phyloP scores from a whole-genome alignment of 2,797 vertebrate species.

The Simalia tracyae region DNA sequence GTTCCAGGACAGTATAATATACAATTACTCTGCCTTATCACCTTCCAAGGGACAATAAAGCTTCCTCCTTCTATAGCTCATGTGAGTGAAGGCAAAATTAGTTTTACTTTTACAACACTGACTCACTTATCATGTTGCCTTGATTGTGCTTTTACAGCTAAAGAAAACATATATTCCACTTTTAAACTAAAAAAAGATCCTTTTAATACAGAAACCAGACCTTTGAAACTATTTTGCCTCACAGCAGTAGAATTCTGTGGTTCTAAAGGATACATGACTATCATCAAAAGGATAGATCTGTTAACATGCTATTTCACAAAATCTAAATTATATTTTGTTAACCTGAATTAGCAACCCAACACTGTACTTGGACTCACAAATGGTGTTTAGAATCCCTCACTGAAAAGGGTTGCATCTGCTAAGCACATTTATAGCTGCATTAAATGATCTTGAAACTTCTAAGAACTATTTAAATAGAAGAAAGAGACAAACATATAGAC shows the following conservation, averaged over 20 bases:
- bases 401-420: neutral
- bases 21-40: slow-evolving; percentile 99
- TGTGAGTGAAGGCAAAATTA: slow-evolving; percentile 97
- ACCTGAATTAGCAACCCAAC: neutral
- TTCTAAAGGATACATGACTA: slow-evolving; percentile 14
- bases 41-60: slow-evolving; percentile 99
- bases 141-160: slow-evolving; percentile 81
- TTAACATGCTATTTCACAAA: neutral
- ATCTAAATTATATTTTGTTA: neutral
- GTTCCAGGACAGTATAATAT: slow-evolving; percentile 99
- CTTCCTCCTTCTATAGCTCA: slow-evolving; percentile 98
- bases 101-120: slow-evolving; percentile 97
- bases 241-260: neutral
- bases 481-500: neutral
- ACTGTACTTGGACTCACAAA: neutral
- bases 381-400: neutral
- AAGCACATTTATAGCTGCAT: neutral
- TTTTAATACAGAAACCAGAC: slow-evolving; percentile 42
- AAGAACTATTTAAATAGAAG: neutral
- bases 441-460: neutral
- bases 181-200: slow-evolving; percentile 67
- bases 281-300: neutral
- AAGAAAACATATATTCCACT: slow-evolving; percentile 78
- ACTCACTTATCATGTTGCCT: slow-evolving; percentile 91
- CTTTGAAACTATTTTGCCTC: slow-evolving; percentile 51